A percentile compares a stretch with the other conserved stretches of the same genome.
Evolutionary conservation across 1,140 invertebrate species (phyloP).

Genomic region (Brachionus asplanchnoidis): DNA sequence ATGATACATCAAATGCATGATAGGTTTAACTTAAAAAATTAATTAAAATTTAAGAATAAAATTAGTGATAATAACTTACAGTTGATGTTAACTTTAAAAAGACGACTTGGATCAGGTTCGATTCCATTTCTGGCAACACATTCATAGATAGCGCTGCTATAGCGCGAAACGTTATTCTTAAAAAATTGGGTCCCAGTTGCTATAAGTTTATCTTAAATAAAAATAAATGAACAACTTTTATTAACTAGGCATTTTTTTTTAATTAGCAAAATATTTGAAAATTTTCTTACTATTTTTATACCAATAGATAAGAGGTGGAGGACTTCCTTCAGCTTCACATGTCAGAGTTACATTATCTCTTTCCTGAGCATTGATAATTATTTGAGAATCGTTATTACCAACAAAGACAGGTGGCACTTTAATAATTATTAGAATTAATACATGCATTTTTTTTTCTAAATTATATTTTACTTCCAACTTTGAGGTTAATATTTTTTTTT

Average conservation of each 20-base stretch:
- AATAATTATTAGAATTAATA: background rate
- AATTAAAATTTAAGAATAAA: background rate
- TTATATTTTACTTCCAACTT: constrained; percentile 17
- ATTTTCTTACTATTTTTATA: constrained; percentile 30
- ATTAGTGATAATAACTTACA: background rate
- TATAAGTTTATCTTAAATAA: constrained; percentile 15
- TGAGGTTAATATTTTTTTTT: constrained; percentile 1
- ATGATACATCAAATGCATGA: constrained; percentile 31
- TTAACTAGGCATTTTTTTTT: background rate
- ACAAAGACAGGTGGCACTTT: constrained; percentile 29
- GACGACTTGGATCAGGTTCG: constrained; percentile 13
- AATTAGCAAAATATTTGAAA: background rate
- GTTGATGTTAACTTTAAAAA: constrained; percentile 39
- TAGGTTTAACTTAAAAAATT: constrained; percentile 10
- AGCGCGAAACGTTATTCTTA: background rate
- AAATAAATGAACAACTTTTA: background rate
- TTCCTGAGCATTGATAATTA: constrained; percentile 36
- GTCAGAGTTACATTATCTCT: background rate
- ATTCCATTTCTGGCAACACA: constrained; percentile 41
- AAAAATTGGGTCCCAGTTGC: background rate
- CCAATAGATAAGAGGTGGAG: constrained; percentile 28
- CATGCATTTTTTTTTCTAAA: background rate
- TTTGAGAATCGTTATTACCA: constrained; percentile 12
- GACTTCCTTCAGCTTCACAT: constrained; percentile 34
- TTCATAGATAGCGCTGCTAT: background rate